phyloP scores from a whole-genome alignment of 2,797 vertebrate genomes.

The Chlorospingus semifuscus region DNA sequence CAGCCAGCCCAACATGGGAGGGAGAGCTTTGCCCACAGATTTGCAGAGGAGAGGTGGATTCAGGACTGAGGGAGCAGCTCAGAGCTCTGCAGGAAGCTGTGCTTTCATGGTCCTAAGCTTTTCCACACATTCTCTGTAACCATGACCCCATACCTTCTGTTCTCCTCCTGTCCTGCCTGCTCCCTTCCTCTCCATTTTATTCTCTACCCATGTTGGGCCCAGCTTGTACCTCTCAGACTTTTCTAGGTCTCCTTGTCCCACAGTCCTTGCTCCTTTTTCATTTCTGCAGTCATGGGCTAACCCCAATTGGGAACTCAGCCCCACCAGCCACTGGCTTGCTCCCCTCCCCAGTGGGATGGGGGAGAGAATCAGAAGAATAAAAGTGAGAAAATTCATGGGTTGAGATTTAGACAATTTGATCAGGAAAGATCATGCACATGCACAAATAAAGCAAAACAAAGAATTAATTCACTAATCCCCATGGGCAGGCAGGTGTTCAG shows the following conservation, averaged over 20 bases:
- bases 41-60: background rate
- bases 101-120: background rate
- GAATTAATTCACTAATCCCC: background rate
- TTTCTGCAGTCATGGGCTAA: background rate
- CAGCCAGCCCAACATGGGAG: background rate
- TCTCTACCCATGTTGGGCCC: background rate
- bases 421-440: background rate
- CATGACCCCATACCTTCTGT: background rate
- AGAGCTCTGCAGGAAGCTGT: background rate
- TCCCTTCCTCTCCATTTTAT: background rate
- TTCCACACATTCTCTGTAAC: background rate
- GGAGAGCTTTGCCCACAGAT: rapidly evolving
- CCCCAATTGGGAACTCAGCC: background rate
- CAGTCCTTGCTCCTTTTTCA: background rate
- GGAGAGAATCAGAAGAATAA: background rate
- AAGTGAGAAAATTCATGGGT: background rate
- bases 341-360: background rate
- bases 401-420: background rate
- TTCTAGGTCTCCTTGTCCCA: background rate
- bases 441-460: background rate
- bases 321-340: background rate
- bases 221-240: background rate
- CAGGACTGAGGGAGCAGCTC: background rate
- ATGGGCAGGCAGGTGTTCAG: background rate
- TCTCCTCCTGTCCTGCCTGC: background rate